Evolutionary conservation across 1,140 invertebrate genomes (phyloP).

Genomic region (Bombus waltoni): DNA sequence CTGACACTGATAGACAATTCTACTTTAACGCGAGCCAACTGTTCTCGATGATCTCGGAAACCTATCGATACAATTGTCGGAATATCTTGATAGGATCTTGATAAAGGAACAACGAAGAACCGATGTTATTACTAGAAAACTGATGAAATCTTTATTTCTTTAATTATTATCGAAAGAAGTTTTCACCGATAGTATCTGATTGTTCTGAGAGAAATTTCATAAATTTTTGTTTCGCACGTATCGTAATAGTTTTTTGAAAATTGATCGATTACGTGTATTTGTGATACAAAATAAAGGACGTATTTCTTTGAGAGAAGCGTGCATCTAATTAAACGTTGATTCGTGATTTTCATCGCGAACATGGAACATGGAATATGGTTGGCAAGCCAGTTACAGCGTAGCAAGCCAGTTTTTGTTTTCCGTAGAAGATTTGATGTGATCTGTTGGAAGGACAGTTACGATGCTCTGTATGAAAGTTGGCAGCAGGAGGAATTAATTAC

Average conservation of each 20-base stretch:
- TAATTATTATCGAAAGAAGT: not conserved
- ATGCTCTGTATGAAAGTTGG: slow-evolving; percentile 42
- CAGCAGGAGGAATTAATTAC: slow-evolving; percentile 74
- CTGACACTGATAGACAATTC: not conserved
- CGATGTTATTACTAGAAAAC: not conserved
- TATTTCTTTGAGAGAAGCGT: not conserved
- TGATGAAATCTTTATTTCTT: not conserved
- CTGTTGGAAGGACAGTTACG: slow-evolving; percentile 24
- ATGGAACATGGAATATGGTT: not conserved
- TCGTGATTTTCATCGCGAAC: not conserved
- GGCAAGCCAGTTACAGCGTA: not conserved
- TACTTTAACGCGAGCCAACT: not conserved
- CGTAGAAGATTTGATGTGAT: slow-evolving; percentile 8
- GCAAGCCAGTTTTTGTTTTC: not conserved
- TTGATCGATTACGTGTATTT: not conserved
- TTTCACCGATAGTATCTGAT: too few species aligned
- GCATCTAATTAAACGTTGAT: slow-evolving; percentile 10
- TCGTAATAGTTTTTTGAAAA: not conserved
- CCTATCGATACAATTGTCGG: not conserved
- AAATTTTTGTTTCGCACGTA: not conserved
- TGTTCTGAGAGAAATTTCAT: too few species aligned
- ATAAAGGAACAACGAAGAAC: not conserved
- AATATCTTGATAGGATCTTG: too few species aligned
- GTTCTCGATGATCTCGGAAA: not conserved
- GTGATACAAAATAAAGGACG: not conserved